Base-by-base conservation (phyloP, 2,888 invertebrate genomes). In the Drosophila nigritarsus region DNA sequence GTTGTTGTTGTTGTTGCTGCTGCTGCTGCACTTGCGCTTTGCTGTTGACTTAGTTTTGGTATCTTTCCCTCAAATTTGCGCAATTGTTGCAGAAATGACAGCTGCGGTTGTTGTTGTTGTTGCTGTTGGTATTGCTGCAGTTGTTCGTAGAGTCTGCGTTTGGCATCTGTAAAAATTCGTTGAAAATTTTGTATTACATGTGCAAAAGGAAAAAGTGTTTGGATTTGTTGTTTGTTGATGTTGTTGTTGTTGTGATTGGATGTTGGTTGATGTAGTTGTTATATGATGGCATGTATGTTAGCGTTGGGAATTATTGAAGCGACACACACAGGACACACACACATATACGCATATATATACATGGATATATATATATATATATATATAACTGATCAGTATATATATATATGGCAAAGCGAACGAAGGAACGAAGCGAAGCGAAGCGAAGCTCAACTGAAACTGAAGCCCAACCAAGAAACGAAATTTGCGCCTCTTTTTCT, bases 21-120 rank as follows among this genome's bases (percentile, higher is more conserved):
- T 67, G 84, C 49, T 67, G 78, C 15, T 50, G 53, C 32, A 60
- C 38, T 67, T 40, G 29, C 58, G 32, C 36, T 64, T 36, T 73
- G 77, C 24, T 83, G 78, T 18, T 83, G 92, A 87, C 89, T 91
- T 75, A 92, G 80, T 82, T 91, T 92, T 82, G 93, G 93, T 84
- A 93, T 93, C 89, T 92, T 93, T 36, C 93, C 93, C 74, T 93
- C 93, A 70, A 93, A 93, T 88, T 93, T 93, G 45, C 93, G 92
- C 20, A 89, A 79, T 59, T 91, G 90, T 83, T 91, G 92, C 79
- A 92, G 91, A 58, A 93, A 91, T 70, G 91, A 91, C 73, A 93
- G 83, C 68, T 90, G 84, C 36, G 90, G 92, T 82, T 90, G 89
- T 60, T 89, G 87, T 55, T 65, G 70, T 7, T 53, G 73, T 11